Evolutionary conservation across 1,140 invertebrate species (phyloP).

Genomic region (Prorops nasuta): DNA sequence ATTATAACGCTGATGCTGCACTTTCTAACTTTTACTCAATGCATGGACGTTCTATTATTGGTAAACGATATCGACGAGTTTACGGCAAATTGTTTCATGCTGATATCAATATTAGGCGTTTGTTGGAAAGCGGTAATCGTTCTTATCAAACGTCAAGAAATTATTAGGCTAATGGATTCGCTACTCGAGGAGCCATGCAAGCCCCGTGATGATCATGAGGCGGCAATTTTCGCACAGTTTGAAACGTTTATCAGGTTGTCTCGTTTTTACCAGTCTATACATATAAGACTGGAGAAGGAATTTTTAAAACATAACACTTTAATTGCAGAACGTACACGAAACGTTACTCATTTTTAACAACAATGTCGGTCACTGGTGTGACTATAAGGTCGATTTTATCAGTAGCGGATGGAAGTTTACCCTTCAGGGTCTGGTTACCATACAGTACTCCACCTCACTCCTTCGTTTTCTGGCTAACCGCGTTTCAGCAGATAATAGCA

Average conservation of each 20-base stretch:
- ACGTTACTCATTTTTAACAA: slow-evolving; percentile 6
- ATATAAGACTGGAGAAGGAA: too few relatives aligned
- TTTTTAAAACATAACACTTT: too few relatives aligned
- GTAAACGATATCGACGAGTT: slow-evolving; percentile 16
- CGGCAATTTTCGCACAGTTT: slow-evolving; percentile 8
- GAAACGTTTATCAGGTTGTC: slow-evolving; percentile 7
- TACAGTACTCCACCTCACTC: slow-evolving; percentile 1
- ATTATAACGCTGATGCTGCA: slow-evolving; percentile 10
- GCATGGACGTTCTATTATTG: slow-evolving; percentile 14
- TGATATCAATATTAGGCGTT: slow-evolving; percentile 19
- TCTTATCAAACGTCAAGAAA: slow-evolving; percentile 5
- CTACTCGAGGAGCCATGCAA: slow-evolving; percentile 3
- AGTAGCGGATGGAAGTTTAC: neutral
- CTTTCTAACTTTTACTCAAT: slow-evolving; percentile 7
- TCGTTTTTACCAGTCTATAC: too few relatives aligned
- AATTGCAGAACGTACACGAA: slow-evolving; percentile 9
- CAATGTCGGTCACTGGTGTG: neutral
- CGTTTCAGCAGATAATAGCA: slow-evolving; percentile 6
- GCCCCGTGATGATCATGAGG: slow-evolving; percentile 15
- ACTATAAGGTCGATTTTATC: slow-evolving; percentile 3
- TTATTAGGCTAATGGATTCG: slow-evolving; percentile 15
- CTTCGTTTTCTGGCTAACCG: slow-evolving; percentile 2
- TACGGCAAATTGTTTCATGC: slow-evolving; percentile 8
- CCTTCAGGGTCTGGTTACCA: slow-evolving; percentile 10
- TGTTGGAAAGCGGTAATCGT: slow-evolving; percentile 18